Evolutionary conservation across 2,797 vertebrate genomes (phyloP).

Genomic region (Argyrosomus regius): DNA sequence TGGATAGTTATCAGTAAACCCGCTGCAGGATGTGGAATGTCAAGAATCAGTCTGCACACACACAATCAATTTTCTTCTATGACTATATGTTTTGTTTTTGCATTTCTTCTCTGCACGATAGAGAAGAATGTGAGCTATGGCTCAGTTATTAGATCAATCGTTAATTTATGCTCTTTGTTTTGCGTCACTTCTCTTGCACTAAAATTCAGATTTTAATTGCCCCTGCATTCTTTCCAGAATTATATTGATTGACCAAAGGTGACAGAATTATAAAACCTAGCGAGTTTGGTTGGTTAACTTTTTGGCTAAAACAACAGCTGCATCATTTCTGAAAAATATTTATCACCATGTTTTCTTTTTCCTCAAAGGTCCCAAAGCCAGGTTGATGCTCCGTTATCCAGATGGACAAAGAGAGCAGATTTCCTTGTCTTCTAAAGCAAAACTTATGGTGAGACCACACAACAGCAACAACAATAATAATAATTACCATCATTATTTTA

Average conservation of each 20-base stretch:
- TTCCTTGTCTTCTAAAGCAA: slow-evolving; percentile 95
- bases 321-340: neutral
- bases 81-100: neutral
- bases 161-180: neutral
- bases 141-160: neutral
- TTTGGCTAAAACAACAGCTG: neutral
- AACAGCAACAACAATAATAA: neutral
- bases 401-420: slow-evolving; percentile 99
- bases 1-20: neutral
- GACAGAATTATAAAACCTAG: neutral
- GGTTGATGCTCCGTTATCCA: slow-evolving; percentile 98
- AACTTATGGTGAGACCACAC: slow-evolving; percentile 90
- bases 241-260: neutral
- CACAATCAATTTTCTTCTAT: neutral
- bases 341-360: neutral
- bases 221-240: neutral
- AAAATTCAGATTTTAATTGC: neutral
- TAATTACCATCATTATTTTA: neutral
- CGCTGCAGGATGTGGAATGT: neutral
- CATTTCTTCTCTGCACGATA: neutral
- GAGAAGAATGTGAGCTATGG: neutral
- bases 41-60: neutral
- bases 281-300: neutral
- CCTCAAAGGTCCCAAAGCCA: slow-evolving; percentile 94
- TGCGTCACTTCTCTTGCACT: neutral